Evolutionary conservation across 2,113 vertebrate species (phyloP).

Genomic region (Egretta garzetta): DNA sequence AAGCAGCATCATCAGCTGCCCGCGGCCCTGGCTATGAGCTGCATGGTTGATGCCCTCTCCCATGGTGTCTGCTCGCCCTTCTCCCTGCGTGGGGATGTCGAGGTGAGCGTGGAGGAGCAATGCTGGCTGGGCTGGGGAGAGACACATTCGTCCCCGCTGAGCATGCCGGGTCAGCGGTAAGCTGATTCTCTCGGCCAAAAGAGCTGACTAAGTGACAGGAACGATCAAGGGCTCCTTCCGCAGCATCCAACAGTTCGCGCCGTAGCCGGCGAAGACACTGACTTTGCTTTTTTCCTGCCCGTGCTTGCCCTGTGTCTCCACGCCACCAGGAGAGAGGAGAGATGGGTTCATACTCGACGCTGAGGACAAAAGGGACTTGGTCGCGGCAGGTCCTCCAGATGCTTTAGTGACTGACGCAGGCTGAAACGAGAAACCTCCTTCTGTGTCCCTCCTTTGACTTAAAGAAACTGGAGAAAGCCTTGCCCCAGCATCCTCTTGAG

Average conservation of each 20-base stretch:
- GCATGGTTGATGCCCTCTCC: rapidly evolving
- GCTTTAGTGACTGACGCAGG: background rate
- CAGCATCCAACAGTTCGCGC: background rate
- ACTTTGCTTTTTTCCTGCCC: conserved; percentile 34
- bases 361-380: conserved; percentile 6
- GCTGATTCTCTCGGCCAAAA: background rate
- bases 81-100: rapidly evolving
- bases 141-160: background rate
- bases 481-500: background rate
- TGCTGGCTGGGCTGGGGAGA: background rate
- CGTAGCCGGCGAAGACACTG: background rate
- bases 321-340: background rate
- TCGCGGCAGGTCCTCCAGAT: background rate
- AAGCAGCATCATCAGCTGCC: rapidly evolving
- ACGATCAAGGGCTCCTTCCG: background rate
- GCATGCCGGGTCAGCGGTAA: background rate
- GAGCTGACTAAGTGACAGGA: conserved; percentile 53
- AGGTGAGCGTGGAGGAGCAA: background rate
- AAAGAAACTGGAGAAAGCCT: background rate
- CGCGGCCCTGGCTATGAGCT: rapidly evolving
- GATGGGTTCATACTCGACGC: background rate
- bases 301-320: background rate
- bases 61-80: rapidly evolving
- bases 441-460: background rate
- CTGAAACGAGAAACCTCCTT: background rate